phyloP scores from a whole-genome alignment of 37 sponge, comb jelly and placozoan species.

The Agelas oroides region DNA sequence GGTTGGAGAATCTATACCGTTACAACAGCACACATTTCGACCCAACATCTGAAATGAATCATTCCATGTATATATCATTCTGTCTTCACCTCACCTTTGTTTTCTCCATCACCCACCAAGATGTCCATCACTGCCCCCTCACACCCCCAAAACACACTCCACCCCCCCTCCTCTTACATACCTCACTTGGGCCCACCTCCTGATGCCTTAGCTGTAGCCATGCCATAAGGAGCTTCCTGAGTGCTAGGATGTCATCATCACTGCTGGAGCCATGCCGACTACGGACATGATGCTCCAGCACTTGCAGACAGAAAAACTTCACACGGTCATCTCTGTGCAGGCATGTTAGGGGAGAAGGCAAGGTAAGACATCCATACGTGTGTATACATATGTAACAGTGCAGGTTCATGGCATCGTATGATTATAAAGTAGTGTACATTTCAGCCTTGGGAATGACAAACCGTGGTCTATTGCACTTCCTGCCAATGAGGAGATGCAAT shows the following conservation, averaged over 20 bases:
- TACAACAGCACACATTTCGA: too few relatives aligned
- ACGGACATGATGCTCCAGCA: constrained; percentile 73
- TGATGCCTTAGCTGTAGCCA: constrained; percentile 56
- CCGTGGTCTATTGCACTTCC: too few relatives aligned
- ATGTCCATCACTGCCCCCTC: neutral
- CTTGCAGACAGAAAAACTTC: constrained; percentile 84
- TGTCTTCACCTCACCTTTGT: neutral
- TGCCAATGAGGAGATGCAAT: too few relatives aligned
- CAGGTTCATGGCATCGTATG: neutral
- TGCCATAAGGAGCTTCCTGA: constrained; percentile 57
- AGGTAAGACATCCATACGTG: too few relatives aligned
- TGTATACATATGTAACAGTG: too few relatives aligned
- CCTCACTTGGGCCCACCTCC: neutral
- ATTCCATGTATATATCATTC: too few relatives aligned
- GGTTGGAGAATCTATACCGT: too few relatives aligned
- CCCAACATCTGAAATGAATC: too few relatives aligned
- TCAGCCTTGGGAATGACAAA: too few relatives aligned
- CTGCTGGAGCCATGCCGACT: constrained; percentile 49
- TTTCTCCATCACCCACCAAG: neutral
- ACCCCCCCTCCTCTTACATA: neutral
- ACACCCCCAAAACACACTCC: too few relatives aligned
- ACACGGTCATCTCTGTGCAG: constrained; percentile 68
- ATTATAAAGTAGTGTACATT: too few relatives aligned
- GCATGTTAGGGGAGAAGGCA: neutral
- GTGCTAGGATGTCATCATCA: constrained; percentile 63